Evolutionary conservation across 1,140 invertebrate genomes (phyloP).

Genomic region (Manduca sexta): DNA sequence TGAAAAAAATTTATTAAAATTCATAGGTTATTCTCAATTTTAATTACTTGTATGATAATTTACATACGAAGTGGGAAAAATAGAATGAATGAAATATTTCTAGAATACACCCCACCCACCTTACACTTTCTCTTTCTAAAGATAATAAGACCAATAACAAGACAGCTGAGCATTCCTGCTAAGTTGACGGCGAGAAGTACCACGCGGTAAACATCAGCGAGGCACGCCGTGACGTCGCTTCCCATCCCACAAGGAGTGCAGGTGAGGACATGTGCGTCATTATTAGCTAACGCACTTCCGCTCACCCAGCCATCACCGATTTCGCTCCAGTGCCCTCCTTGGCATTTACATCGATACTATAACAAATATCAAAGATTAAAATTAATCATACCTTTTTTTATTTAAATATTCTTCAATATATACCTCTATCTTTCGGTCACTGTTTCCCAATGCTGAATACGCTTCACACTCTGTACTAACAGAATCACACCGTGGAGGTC

Average conservation of each 20-base stretch:
- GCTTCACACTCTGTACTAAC: conserved; percentile 50
- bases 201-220: conserved; percentile 76
- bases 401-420: not conserved
- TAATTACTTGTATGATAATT: too few relatives aligned
- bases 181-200: conserved; percentile 81
- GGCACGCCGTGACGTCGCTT: conserved; percentile 47
- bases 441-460: conserved; percentile 22
- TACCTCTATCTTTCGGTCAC: conserved; percentile 41
- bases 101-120: too few relatives aligned
- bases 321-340: conserved; percentile 43
- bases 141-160: conserved; percentile 81
- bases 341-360: conserved; percentile 58
- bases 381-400: too few relatives aligned
- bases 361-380: conserved; percentile 1
- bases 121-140: conserved; percentile 85
- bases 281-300: conserved; percentile 13
- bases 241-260: conserved; percentile 48
- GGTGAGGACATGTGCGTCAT: conserved; percentile 15
- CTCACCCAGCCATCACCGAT: conserved; percentile 37
- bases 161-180: conserved; percentile 81
- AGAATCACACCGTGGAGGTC: conserved; percentile 43
- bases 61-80: too few relatives aligned
- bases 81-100: too few relatives aligned
- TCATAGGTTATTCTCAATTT: too few relatives aligned
- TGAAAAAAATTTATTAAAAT: conserved; percentile 48